Evolutionary conservation across 2,113 vertebrate species (phyloP), one percentile per base, ranked within the genome.

Genomic region (Takifugu flavidus): DNA sequence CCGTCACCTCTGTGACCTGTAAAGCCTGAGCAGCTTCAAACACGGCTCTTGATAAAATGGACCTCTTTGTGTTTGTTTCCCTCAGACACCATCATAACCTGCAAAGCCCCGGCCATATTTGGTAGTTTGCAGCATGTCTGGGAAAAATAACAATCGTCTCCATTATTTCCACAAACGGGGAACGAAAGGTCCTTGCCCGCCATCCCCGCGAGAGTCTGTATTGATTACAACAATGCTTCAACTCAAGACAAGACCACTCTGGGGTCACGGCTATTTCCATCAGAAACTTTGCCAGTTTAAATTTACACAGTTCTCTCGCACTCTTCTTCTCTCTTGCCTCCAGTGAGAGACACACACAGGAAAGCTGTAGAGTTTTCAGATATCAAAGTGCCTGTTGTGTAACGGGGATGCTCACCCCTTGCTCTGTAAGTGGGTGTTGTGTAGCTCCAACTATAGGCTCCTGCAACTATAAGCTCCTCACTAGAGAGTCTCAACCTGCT

Each of bases 201-300:
- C 72, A 59, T 82, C 84, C 89, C 87, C 87, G 65, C 64, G 87
- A 88, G 90, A 86, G 87, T 79, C 72, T 51, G 79, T 91, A 92
- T 92, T 91, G 90, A 92, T 92, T 91, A 90, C 89, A 90, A 87
- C 89, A 84, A 91, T 90, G 86, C 86, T 90, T 89, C 87, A 83
- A 85, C 88, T 86, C 82, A 83, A 88, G 82, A 89, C 86, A 89
- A 88, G 86, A 87, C 86, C 80, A 84, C 86, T 82, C 78, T 73
- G 79, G 87, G 91, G 90, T 91, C 89, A 90, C 75, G 53, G 82
- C 84, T 87, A 86, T 90, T 90, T 91, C 89, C 87, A 90, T 89
- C 86, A 87, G 85, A 91, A 91, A 91, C 87, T 92, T 91, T 89
- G 84, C 85, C 77, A 88, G 84, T 91, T 90, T 90, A 89, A 90